Evolutionary conservation across 2,888 invertebrate species (phyloP).

Genomic region (Galerucella calmariensis): DNA sequence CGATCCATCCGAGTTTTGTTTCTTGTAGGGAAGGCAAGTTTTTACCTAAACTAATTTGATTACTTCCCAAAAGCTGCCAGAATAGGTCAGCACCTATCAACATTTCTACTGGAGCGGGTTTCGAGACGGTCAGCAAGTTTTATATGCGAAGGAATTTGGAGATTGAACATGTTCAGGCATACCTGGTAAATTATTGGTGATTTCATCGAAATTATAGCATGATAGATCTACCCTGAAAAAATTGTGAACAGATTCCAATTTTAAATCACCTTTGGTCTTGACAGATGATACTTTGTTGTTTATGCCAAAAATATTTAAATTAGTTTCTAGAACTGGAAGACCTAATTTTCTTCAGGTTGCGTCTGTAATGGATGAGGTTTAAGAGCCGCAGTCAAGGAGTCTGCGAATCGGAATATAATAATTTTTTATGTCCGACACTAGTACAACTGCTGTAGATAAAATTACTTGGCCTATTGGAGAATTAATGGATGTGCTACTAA

Average conservation of each 20-base stretch:
- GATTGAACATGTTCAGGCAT: constrained; percentile 2
- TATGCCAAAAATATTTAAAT: constrained; percentile 29
- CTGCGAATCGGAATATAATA: background rate
- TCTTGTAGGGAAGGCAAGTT: constrained; percentile 16
- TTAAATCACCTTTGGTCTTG: background rate
- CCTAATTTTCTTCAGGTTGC: constrained; percentile 3
- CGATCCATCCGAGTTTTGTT: constrained; percentile 29
- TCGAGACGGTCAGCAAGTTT: constrained; percentile 32
- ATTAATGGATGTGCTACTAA: constrained; percentile 2
- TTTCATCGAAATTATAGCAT: constrained; percentile 23
- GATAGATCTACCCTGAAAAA: constrained; percentile 8
- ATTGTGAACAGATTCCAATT: too few relatives aligned
- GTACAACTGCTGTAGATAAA: too few relatives aligned
- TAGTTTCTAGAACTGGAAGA: constrained; percentile 10
- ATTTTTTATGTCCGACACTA: too few relatives aligned
- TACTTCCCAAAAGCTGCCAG: too few relatives aligned
- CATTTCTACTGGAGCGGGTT: constrained; percentile 33
- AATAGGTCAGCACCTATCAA: too few relatives aligned
- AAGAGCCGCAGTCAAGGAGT: constrained; percentile 21
- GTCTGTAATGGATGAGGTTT: background rate
- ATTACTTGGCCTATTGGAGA: background rate
- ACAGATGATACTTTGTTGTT: constrained; percentile 17
- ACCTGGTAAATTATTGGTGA: constrained; percentile 25
- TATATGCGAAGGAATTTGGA: constrained; percentile 30
- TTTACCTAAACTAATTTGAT: constrained; percentile 12